phyloP scores from a whole-genome alignment of 2,888 invertebrate species.

The Neocrepidodera transversa region DNA sequence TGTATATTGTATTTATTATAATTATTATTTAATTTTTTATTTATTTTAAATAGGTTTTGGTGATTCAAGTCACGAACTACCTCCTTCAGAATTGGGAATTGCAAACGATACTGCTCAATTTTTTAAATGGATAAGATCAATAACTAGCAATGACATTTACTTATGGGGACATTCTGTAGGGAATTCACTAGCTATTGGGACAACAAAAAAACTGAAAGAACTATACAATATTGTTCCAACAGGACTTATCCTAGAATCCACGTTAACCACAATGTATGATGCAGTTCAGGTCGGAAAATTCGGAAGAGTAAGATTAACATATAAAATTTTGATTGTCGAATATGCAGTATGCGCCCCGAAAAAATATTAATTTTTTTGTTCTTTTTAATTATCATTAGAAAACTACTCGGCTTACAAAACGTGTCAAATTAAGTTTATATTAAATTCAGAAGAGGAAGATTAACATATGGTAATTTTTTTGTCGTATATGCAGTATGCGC shows the following conservation, averaged over 20 bases:
- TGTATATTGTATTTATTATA: too few species aligned
- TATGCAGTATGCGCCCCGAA: too few species aligned
- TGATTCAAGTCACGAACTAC: conserved; percentile 50
- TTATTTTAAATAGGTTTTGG: conserved; percentile 55
- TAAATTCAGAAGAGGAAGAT: too few species aligned
- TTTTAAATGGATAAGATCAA: conserved; percentile 50
- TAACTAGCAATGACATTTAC: conserved; percentile 49
- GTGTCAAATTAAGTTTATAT: too few species aligned
- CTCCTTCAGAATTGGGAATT: conserved; percentile 51
- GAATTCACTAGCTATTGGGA: conserved; percentile 50
- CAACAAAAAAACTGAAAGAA: conserved; percentile 43
- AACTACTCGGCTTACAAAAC: too few species aligned
- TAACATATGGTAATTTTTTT: too few species aligned
- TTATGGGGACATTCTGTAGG: conserved; percentile 58
- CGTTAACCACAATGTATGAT: conserved; percentile 52
- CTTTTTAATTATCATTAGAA: too few species aligned
- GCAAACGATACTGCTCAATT: conserved; percentile 54
- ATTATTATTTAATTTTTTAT: too few species aligned
- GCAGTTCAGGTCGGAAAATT: conserved; percentile 47
- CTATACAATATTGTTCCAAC: conserved; percentile 41
- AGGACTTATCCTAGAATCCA: conserved; percentile 53
- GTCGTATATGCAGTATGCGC: too few species aligned
- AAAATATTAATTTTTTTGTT: too few species aligned
- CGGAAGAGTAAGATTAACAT: conserved; percentile 50
- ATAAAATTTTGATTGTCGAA: too few species aligned